Percentiles rank a stretch among this genome's conserved stretches.
These are phyloP conservation scores for Barnardius zonarius DNA, from an alignment of 2,113 vertebrate genomes.

Conservation along the genomic window DNA sequence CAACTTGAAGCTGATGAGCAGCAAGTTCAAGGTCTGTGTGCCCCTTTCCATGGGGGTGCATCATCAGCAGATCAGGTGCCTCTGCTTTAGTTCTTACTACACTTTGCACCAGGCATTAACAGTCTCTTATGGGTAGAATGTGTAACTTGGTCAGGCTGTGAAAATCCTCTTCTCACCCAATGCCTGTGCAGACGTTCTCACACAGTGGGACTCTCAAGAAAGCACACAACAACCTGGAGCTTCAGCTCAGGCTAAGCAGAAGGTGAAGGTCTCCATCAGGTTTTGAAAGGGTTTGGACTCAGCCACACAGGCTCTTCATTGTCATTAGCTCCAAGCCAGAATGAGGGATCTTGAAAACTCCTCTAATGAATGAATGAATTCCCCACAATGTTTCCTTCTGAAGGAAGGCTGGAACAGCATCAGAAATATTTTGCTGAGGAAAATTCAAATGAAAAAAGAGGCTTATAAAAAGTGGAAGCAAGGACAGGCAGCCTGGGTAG, in stretches of 20 bases:
- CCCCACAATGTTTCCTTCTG: background rate
- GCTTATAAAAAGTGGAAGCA: too few species aligned
- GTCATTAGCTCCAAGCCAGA: background rate
- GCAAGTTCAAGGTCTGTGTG: background rate
- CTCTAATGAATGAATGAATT: background rate
- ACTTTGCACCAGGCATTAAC: background rate
- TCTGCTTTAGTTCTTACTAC: background rate
- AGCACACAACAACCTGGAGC: background rate
- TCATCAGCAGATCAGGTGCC: background rate
- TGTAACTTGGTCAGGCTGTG: background rate
- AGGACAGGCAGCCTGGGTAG: too few species aligned
- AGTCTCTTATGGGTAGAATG: accelerated
- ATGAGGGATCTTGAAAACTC: background rate
- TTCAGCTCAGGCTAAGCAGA: background rate
- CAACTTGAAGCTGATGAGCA: background rate
- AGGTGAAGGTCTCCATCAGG: background rate
- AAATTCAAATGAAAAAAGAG: too few species aligned
- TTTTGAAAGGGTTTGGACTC: background rate
- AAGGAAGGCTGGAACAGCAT: conserved; percentile 5
- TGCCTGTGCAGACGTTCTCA: background rate
- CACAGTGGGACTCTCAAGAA: background rate
- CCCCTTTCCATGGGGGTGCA: background rate
- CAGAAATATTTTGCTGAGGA: conserved; percentile 2
- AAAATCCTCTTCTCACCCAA: background rate
- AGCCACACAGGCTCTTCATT: background rate